Evolutionary conservation across 2,797 vertebrate genomes (phyloP).

Genomic region (Sebastes miniatus): DNA sequence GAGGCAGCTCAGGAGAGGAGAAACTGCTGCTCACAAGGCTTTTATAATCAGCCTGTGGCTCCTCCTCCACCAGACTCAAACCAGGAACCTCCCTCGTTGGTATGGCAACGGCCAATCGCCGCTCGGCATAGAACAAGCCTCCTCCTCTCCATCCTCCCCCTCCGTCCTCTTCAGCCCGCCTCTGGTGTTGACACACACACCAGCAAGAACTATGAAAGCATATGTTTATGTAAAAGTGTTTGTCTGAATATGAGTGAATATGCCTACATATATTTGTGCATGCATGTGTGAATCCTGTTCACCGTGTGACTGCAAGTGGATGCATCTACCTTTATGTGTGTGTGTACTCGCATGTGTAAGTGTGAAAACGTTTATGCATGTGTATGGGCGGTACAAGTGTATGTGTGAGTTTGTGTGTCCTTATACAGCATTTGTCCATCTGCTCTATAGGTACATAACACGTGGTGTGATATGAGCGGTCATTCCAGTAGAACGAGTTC

Average conservation of each 20-base stretch:
- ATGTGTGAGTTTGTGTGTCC: not conserved
- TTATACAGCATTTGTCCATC: not conserved
- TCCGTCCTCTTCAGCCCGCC: slow-evolving; percentile 30
- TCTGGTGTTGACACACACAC: slow-evolving; percentile 67
- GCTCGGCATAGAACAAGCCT: slow-evolving; percentile 46
- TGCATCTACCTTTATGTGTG: not conserved
- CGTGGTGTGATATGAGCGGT: not conserved
- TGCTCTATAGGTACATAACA: not conserved
- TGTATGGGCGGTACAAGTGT: not conserved
- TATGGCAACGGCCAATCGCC: slow-evolving; percentile 80
- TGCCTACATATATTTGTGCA: not conserved
- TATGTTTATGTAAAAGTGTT: slow-evolving; percentile 8
- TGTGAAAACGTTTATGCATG: not conserved
- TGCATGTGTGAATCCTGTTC: not conserved
- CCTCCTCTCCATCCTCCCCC: slow-evolving; percentile 47
- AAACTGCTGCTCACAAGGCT: slow-evolving; percentile 68
- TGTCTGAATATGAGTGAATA: not conserved
- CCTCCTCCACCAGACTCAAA: slow-evolving; percentile 73
- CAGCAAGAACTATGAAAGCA: slow-evolving; percentile 35
- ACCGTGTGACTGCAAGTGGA: not conserved
- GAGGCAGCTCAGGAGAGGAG: slow-evolving; percentile 53
- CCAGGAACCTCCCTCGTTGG: slow-evolving; percentile 75
- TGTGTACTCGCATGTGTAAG: not conserved
- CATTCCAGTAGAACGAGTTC: not conserved
- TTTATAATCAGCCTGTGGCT: slow-evolving; percentile 77